phyloP scores from a whole-genome alignment of 2,888 invertebrate genomes.

The Carabus problematicus region DNA sequence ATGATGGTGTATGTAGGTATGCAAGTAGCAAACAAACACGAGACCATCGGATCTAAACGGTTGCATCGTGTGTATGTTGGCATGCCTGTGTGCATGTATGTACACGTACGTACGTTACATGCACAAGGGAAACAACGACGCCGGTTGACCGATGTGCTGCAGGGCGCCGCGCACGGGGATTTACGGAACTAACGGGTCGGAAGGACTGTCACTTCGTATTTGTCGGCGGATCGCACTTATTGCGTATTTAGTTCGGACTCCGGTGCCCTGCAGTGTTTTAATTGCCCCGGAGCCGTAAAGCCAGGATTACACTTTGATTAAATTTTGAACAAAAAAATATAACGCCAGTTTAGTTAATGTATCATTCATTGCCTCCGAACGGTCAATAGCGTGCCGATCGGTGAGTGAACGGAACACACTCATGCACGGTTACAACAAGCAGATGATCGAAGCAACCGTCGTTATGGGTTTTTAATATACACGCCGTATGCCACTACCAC shows the following conservation, averaged over 20 bases:
- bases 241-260: conserved; percentile 51
- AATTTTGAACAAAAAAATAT: conserved; percentile 42
- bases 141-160: conserved; percentile 5
- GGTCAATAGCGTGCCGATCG: not conserved
- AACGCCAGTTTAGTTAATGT: conserved; percentile 41
- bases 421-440: no score
- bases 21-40: no score
- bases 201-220: conserved; percentile 49
- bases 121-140: not conserved
- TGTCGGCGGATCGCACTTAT: conserved; percentile 54
- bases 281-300: conserved; percentile 39
- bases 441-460: no score
- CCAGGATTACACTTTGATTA: conserved; percentile 42
- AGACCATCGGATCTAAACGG: no score
- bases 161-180: conserved; percentile 33
- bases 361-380: conserved; percentile 27
- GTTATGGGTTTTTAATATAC: no score
- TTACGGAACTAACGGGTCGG: conserved; percentile 38
- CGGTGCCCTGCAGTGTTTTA: conserved; percentile 39
- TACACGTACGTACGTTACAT: not conserved
- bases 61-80: no score
- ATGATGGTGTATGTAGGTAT: no score
- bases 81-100: not conserved
- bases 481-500: no score
- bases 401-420: no score